These are phyloP conservation scores for Theonella swinhoei DNA, from an alignment of 37 sponge, comb jelly and placozoan genomes.

Conservation along the genomic window DNA sequence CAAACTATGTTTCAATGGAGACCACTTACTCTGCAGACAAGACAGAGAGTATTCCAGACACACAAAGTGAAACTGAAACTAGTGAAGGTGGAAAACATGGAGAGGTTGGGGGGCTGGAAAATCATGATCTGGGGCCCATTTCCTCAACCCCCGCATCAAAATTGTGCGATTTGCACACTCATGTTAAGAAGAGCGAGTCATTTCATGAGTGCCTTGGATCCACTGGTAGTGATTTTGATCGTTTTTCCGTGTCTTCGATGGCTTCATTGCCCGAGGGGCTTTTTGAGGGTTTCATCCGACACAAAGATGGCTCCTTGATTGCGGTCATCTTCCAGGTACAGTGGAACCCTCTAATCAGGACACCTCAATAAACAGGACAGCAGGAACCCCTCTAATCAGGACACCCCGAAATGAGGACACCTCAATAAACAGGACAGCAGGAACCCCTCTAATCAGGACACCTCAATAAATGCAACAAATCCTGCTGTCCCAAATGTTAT, in stretches of 20 bases:
- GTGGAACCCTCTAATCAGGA: too few relatives aligned
- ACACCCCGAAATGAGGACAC: too few relatives aligned
- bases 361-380: too few relatives aligned
- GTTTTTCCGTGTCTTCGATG: constrained; percentile 29
- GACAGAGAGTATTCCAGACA: too few relatives aligned
- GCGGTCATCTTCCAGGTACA: constrained; percentile 79
- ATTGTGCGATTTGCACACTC: neutral
- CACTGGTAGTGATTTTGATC: neutral
- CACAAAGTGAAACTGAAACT: too few relatives aligned
- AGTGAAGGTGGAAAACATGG: neutral
- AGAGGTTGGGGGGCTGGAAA: neutral
- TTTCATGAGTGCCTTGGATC: neutral
- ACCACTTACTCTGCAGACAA: too few relatives aligned
- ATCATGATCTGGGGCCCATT: too few relatives aligned
- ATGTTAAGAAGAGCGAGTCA: neutral
- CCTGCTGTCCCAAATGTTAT: too few relatives aligned
- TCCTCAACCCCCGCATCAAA: constrained; percentile 28
- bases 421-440: too few relatives aligned
- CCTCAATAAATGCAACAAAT: too few relatives aligned
- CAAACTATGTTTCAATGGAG: neutral
- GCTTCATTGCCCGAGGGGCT: constrained; percentile 68
- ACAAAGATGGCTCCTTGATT: constrained; percentile 86
- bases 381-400: too few relatives aligned
- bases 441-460: too few relatives aligned
- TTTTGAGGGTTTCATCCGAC: constrained; percentile 70